Evolutionary conservation across 1,140 invertebrate species (phyloP).

Genomic region (Drosophila murphyi): DNA sequence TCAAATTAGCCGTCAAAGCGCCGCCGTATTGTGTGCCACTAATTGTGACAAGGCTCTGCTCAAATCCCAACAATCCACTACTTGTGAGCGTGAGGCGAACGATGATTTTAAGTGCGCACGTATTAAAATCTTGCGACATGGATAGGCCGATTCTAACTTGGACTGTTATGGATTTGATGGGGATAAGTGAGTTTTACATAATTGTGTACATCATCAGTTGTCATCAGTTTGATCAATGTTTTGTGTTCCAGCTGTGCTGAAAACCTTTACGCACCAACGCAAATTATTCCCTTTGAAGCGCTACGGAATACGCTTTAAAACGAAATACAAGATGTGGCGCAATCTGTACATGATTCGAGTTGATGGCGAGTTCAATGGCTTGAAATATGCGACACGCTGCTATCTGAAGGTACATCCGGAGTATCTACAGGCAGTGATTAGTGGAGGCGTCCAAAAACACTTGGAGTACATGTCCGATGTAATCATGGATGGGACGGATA

Average conservation of each 20-base stretch:
- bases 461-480: background rate
- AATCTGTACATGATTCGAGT: constrained; percentile 26
- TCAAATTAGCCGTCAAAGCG: too few species aligned
- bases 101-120: background rate
- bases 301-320: constrained; percentile 6
- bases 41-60: background rate
- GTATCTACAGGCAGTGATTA: constrained; percentile 43
- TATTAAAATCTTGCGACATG: background rate
- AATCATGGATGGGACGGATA: constrained; percentile 41
- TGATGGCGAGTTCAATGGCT: background rate
- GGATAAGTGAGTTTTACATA: background rate
- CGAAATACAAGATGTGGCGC: constrained; percentile 9
- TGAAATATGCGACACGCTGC: constrained; percentile 32
- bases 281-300: background rate
- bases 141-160: background rate
- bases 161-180: background rate
- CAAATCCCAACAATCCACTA: background rate
- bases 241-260: background rate
- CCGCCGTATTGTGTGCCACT: background rate
- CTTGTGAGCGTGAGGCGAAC: background rate
- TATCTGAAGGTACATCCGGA: constrained; percentile 27
- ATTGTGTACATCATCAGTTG: too few species aligned
- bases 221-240: too few species aligned
- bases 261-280: background rate
- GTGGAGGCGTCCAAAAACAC: constrained; percentile 3